Percentiles rank a stretch among this genome's conserved stretches.
These are phyloP conservation scores for Tribolium madens DNA, from an alignment of 1,140 invertebrate species.

Conservation along the genomic window DNA sequence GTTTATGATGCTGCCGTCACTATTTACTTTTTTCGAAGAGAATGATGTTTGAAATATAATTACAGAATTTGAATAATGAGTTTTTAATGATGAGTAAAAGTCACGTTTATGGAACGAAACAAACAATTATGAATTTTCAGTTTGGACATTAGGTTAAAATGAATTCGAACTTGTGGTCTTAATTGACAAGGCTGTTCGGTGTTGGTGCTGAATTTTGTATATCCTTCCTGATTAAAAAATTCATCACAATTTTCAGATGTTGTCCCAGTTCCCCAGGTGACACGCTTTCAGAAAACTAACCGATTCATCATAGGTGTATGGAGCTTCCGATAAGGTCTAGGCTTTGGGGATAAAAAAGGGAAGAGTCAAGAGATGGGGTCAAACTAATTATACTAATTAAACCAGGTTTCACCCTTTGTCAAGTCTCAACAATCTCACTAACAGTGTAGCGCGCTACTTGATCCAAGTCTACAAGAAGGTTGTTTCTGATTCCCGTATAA, in stretches of 20 bases:
- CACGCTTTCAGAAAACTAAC: neutral
- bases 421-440: constrained; percentile 56
- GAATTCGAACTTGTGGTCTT: neutral
- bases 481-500: constrained; percentile 60
- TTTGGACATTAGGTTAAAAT: neutral
- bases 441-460: constrained; percentile 58
- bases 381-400: constrained; percentile 58
- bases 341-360: constrained; percentile 1
- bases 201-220: no score
- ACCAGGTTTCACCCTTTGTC: constrained; percentile 56
- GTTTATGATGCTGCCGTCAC: constrained; percentile 18
- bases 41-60: constrained; percentile 17
- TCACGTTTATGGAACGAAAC: constrained; percentile 21
- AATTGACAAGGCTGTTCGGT: neutral
- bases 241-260: neutral
- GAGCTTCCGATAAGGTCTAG: neutral
- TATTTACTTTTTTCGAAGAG: constrained; percentile 16
- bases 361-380: constrained; percentile 21
- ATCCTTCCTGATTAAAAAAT: neutral
- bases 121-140: constrained; percentile 9
- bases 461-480: constrained; percentile 57
- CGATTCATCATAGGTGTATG: constrained; percentile 4
- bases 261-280: neutral
- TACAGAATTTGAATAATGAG: constrained; percentile 36
- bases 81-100: constrained; percentile 35